Base-by-base conservation (phyloP, 2,888 invertebrate species). In the Caenorhabditis imperialis region DNA sequence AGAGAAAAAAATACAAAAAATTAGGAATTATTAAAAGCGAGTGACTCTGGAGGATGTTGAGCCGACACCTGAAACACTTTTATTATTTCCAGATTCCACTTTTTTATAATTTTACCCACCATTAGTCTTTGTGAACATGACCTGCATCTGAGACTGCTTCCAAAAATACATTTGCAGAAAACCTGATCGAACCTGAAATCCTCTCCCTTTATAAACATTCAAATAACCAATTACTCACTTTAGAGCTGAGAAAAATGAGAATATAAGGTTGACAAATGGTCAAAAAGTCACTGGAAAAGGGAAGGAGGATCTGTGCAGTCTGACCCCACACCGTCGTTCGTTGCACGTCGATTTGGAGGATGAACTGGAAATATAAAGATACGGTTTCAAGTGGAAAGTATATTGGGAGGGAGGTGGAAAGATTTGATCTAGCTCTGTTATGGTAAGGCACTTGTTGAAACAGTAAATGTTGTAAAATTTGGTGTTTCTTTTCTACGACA, bases 281-380 rank as follows among this genome's bases (percentile, higher is more conserved):
- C 50, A 65, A n/a, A 27, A 55, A 55, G 20, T 65, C 65, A n/a
- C 65, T 65, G 55, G 65, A 55, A 30, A 65, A 65, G 8, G 65
- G 65, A 0, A 65, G 55, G 7, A 65, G 30, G 0, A 65, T n/a
- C 25, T 65, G 65, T 12, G 65, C 55, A 0, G 30, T 23, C n/a
- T 65, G 65, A 2, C 65, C 65, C 16, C 23, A 22, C 10, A 65
- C 33, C 7, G 55, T 55, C 23, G 33, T 40, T 0, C 55, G 40
- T 5, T 25, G n/a, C 4, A 37, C 5, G 27, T 65, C 65, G 42
- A 65, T 23, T 65, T 55, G 55, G 25, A 65, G 65, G n/a, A 58
- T 35, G 25, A 60, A 58, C 57, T 69, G 45, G n/a, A 30, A 38
- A 8, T n/a, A n/a, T n/a, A n/a, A n/a, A n/a, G n/a, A n/a, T n/a